A percentile compares a stretch with the other conserved stretches of the same genome.
These are phyloP conservation scores for Malacoctenus gilli DNA, from an alignment of 2,797 vertebrate species.

Conservation along the genomic window DNA sequence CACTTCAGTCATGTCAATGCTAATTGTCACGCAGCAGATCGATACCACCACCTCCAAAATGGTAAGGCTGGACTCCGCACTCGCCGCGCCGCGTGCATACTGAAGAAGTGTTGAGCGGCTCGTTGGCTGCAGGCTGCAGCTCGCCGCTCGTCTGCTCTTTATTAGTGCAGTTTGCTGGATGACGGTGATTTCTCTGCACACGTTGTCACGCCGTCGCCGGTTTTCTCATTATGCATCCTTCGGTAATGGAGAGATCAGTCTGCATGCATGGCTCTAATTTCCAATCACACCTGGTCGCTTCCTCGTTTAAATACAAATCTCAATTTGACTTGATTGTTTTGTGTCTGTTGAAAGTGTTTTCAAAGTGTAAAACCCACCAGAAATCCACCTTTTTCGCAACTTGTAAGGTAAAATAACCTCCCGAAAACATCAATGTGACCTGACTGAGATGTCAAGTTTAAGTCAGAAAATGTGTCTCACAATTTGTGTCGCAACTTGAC, in stretches of 20 bases:
- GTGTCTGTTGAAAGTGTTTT: no score
- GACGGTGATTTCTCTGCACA: conserved; percentile 2
- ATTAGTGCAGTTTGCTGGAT: conserved; percentile 24
- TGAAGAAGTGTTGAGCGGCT: conserved; percentile 36
- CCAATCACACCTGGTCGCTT: no score
- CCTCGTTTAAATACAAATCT: no score
- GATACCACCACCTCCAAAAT: conserved; percentile 67
- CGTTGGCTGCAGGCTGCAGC: not conserved
- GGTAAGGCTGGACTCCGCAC: conserved; percentile 63
- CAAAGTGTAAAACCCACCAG: no score
- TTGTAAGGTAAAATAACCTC: no score
- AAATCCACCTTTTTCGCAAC: no score
- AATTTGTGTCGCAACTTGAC: no score
- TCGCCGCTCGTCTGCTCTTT: conserved; percentile 1
- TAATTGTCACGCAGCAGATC: conserved; percentile 79
- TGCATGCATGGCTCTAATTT: not conserved
- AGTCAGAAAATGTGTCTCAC: no score
- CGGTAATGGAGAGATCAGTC: not conserved
- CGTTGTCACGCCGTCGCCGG: not conserved
- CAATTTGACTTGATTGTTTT: no score
- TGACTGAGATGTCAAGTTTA: no score
- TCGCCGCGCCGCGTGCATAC: conserved; percentile 15
- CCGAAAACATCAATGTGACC: no score
- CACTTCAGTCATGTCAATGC: conserved; percentile 71
- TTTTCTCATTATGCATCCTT: not conserved